Evolutionary conservation across 92 coral and sea anemone genomes (phyloP).

Genomic region (Chrysogorgia sp.): DNA sequence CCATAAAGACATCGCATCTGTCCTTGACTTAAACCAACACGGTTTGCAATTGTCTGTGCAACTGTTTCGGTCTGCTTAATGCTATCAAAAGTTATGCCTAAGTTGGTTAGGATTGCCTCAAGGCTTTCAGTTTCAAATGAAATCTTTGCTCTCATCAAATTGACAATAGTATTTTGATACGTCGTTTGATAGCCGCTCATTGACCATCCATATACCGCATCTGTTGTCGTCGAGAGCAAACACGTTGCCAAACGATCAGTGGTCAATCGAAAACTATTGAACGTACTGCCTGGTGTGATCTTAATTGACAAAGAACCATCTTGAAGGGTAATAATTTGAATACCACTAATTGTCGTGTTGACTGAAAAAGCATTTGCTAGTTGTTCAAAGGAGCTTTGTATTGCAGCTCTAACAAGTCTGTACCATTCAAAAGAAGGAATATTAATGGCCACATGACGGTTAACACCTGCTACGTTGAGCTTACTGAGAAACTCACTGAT

Average conservation of each 20-base stretch:
- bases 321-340: not conserved
- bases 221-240: constrained; percentile 6
- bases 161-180: constrained; percentile 15
- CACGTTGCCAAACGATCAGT: constrained; percentile 19
- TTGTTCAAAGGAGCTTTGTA: constrained; percentile 31
- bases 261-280: not conserved
- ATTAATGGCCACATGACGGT: constrained; percentile 23
- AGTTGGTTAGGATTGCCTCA: not conserved
- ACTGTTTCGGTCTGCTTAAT: constrained; percentile 19
- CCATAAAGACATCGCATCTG: constrained; percentile 21
- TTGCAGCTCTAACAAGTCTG: constrained; percentile 27
- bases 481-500: constrained; percentile 20
- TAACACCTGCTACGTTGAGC: constrained; percentile 17
- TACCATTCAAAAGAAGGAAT: constrained; percentile 40
- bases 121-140: constrained; percentile 23
- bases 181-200: constrained; percentile 1
- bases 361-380: constrained; percentile 29
- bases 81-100: constrained; percentile 9
- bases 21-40: constrained; percentile 18
- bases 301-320: constrained; percentile 4
- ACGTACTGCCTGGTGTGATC: not conserved
- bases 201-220: constrained; percentile 1
- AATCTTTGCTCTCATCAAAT: constrained; percentile 22
- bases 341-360: constrained; percentile 16
- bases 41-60: constrained; percentile 21